Evolutionary conservation across 2,797 vertebrate species (phyloP).

Genomic region (Muscicapa comitata): DNA sequence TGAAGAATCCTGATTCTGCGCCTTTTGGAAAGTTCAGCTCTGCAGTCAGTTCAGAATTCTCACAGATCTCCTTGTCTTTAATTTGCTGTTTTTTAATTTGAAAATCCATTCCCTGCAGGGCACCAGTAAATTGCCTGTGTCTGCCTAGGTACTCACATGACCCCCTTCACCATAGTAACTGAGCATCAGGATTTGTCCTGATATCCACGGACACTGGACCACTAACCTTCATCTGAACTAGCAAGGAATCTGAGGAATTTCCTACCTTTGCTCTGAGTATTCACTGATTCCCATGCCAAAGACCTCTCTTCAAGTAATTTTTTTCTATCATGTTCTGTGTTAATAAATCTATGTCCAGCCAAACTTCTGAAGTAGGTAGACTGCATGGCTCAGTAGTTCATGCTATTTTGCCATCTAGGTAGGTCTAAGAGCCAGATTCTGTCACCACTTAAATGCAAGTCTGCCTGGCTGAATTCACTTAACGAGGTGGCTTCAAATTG

Average conservation of each 20-base stretch:
- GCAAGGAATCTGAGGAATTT: not conserved
- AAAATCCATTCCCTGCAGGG: not conserved
- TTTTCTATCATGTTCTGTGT: not conserved
- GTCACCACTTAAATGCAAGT: not conserved
- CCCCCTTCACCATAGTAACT: not conserved
- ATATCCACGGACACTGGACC: not conserved
- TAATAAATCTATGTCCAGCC: not conserved
- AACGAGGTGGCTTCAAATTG: not conserved
- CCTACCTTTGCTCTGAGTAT: not conserved
- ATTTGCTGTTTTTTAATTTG: conserved; percentile 33
- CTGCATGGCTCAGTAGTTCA: not conserved
- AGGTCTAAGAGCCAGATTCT: not conserved
- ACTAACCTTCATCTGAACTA: not conserved
- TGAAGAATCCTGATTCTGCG: not conserved
- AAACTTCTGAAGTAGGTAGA: not conserved
- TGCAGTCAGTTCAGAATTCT: not conserved
- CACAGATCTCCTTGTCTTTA: conserved; percentile 20
- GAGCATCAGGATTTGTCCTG: not conserved
- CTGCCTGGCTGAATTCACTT: not conserved
- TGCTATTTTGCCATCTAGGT: not conserved
- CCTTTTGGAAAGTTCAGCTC: not conserved
- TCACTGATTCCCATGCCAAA: not conserved
- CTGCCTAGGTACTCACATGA: not conserved
- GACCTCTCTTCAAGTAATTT: not conserved
- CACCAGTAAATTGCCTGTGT: not conserved